Conservation (phyloP, 2,797 vertebrate genomes). For the Sphenopsis melanotis region DNA sequence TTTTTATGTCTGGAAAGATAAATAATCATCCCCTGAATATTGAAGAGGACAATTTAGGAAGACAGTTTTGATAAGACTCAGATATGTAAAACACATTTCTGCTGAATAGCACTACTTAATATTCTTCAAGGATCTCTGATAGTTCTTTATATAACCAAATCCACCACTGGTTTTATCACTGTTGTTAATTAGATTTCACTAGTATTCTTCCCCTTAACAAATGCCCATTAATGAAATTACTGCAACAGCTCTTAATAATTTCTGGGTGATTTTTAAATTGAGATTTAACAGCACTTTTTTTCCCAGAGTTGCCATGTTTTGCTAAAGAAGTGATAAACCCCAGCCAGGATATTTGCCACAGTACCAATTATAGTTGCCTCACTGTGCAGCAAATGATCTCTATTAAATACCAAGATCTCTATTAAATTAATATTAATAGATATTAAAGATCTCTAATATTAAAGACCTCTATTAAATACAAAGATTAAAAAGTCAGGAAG, state of each 20-base stretch:
- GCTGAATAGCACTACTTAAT: background rate
- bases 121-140: background rate
- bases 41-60: background rate
- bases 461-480: background rate
- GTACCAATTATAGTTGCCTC: background rate
- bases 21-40: background rate
- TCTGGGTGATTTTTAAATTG: background rate
- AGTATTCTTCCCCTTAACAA: background rate
- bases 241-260: background rate
- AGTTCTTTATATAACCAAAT: background rate
- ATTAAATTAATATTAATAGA: background rate
- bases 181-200: background rate
- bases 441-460: background rate
- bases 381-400: background rate
- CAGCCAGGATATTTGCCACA: background rate
- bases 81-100: background rate
- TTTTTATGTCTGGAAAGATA: background rate
- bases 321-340: background rate
- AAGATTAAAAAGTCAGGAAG: background rate
- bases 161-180: background rate
- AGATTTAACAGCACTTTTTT: background rate
- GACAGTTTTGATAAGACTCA: background rate
- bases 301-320: background rate
- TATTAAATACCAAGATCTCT: background rate
- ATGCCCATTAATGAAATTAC: background rate